Base-by-base conservation (phyloP, 2,797 vertebrate genomes). In the Cyclura pinguis region DNA sequence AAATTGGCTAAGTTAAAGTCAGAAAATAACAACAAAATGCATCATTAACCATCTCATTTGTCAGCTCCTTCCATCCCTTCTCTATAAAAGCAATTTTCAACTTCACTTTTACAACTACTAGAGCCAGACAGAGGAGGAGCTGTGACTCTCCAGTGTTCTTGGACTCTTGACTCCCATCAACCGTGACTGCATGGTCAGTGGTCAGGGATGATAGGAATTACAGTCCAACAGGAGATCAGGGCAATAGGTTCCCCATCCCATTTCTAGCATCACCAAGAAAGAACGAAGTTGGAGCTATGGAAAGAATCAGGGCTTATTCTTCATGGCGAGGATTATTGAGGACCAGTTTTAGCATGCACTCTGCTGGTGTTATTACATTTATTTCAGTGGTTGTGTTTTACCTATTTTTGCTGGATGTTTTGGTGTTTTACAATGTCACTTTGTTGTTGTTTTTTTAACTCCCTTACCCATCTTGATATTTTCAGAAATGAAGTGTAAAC, bases 21-120 rank as follows among this genome's bases (percentile, higher is more conserved):
- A 59, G 18, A 18, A 59, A 59, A 59, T 59, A 59, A 59, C 3
- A 59, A 59, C 16, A 59, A 59, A 59, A 18, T 16, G 16, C 59
- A 59, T 5, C 16, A 18, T 59, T 59, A 59, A 59, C 16, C 16
- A 82, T 62, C 80, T 50, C 55, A 82, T 62, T 82, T 62, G 62
- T 27, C 20, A 62, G 8, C 42, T 6, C 9, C 32, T 20, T 9
- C n/a, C 35, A 12, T 73, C 67, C 7, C 14, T 42, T 50, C 47
- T 27, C 2, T 76, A 24, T 76, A 38, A 76, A 85, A 76, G 29
- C 52, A 74, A 29, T 42, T 86, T 22, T 38, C 35, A 38, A 1
- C 27, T 86, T 76, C 52, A 42, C 16, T 86, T 86, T 74, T n/a
- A n/a, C 84, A 86, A 86, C 20, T 59, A n/a, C 3, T n/a, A 35